Evolutionary conservation across 2,797 vertebrate species (phyloP).

Genomic region (Esox masquinongy): DNA sequence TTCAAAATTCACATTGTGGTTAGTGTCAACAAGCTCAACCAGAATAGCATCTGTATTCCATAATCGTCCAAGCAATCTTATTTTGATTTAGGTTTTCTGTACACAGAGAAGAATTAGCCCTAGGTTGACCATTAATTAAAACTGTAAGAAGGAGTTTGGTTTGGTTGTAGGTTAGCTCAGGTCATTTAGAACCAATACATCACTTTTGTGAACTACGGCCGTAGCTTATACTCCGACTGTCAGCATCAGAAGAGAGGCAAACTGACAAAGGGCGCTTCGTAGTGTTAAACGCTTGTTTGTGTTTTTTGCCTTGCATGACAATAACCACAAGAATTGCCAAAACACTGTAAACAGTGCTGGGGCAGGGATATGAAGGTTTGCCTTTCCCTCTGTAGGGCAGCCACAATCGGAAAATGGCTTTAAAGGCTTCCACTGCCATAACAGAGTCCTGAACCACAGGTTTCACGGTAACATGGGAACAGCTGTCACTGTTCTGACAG

Average conservation of each 20-base stretch:
- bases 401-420: not conserved
- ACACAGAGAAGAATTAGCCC: not conserved
- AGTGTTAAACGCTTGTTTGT: too few species aligned
- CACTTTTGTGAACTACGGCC: not conserved
- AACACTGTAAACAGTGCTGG: not conserved
- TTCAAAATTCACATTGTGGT: not conserved
- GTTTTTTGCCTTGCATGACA: too few species aligned
- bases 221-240: not conserved
- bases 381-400: not conserved
- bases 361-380: not conserved
- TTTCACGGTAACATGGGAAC: not conserved
- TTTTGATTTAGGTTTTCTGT: not conserved
- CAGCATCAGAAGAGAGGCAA: not conserved
- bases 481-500: not conserved
- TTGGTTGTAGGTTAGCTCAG: not conserved
- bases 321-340: too few species aligned
- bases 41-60: slow-evolving; percentile 35
- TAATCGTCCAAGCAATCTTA: slow-evolving; percentile 16
- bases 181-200: not conserved
- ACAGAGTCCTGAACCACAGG: not conserved
- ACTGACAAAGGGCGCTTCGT: not conserved
- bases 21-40: slow-evolving; percentile 35
- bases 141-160: not conserved
- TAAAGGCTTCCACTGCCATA: not conserved
- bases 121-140: not conserved